These are phyloP conservation scores for Cygnus buccinator DNA, from an alignment of 2,113 vertebrate genomes.

Conservation along the genomic window DNA sequence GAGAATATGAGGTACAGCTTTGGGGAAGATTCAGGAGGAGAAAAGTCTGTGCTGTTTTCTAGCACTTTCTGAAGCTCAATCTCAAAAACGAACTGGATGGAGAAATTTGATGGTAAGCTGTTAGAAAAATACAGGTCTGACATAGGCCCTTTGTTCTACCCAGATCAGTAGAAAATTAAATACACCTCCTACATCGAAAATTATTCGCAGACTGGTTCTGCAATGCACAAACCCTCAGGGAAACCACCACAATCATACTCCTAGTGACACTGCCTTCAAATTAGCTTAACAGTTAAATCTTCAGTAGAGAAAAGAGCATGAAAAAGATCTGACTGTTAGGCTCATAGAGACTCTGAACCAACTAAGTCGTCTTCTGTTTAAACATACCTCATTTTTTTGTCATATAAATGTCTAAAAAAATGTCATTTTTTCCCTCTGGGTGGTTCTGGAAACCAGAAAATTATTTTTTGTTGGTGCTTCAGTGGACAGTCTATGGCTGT, in stretches of 20 bases:
- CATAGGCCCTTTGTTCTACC: background rate
- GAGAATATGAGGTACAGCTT: background rate
- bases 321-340: conserved; percentile 6
- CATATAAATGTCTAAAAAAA: conserved; percentile 60
- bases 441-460: background rate
- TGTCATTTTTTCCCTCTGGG: background rate
- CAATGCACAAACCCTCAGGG: background rate
- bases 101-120: background rate
- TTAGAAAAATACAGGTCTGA: background rate
- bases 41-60: conserved; percentile 3
- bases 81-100: background rate
- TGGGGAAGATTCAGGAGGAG: conserved; percentile 32
- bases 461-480: background rate
- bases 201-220: conserved; percentile 5
- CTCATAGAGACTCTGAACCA: conserved; percentile 40
- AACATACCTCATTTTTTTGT: conserved; percentile 28
- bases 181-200: background rate
- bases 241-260: background rate
- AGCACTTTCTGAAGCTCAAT: background rate
- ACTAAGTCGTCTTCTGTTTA: conserved; percentile 38
- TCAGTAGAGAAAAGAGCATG: conserved; percentile 34
- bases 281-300: background rate
- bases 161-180: conserved; percentile 31
- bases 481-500: background rate
- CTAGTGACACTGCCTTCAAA: background rate